Conservation (phyloP, 2,113 vertebrate species). For the Polypterus bichir region DNA sequence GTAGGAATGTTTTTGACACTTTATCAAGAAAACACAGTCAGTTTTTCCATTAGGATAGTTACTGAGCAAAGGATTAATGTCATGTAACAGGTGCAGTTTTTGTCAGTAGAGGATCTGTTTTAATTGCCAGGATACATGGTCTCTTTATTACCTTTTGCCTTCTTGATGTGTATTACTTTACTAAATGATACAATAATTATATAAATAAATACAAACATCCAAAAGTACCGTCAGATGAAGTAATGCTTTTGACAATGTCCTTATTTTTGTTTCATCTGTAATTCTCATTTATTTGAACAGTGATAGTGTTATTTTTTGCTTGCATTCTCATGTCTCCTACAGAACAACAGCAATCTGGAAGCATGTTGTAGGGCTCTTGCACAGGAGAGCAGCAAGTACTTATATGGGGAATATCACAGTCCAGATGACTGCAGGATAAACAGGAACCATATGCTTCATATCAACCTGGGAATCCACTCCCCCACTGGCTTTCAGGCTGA, state of each 20-base stretch:
- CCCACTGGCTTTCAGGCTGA: constrained; percentile 61
- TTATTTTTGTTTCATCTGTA: neutral
- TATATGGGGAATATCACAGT: constrained; percentile 92
- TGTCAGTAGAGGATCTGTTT: too few species aligned
- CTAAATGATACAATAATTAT: neutral
- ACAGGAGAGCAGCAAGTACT: constrained; percentile 89
- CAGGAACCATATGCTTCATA: constrained; percentile 89
- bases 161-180: neutral
- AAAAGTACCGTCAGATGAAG: too few species aligned
- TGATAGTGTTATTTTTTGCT: neutral
- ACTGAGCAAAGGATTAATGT: too few species aligned
- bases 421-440: constrained; percentile 76
- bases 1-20: too few species aligned
- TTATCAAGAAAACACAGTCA: too few species aligned
- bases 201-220: too few species aligned
- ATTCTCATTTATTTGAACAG: too few species aligned
- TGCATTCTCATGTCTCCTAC: constrained; percentile 3
- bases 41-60: too few species aligned
- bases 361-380: constrained; percentile 85
- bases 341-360: constrained; percentile 94
- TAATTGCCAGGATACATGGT: neutral
- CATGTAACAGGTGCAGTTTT: too few species aligned
- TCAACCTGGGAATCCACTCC: constrained; percentile 79
- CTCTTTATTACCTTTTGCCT: neutral
- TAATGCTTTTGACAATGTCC: neutral